Percentiles rank a stretch among this genome's conserved stretches.
Conservation (phyloP, 2,888 invertebrate genomes). For the Hypolimnas misippus region DNA sequence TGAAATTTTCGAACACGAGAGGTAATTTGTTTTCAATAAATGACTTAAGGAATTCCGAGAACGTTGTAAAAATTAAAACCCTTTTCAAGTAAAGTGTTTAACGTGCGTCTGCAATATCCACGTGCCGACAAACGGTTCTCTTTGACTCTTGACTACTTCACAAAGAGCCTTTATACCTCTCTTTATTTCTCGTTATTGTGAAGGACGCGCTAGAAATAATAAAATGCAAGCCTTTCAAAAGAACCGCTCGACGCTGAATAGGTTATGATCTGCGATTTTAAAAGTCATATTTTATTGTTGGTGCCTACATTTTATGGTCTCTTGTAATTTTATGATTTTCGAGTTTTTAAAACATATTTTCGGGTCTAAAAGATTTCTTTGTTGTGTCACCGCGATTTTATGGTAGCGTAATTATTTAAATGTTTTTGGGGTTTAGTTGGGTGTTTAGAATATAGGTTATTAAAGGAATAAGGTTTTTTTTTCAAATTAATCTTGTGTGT, state of each 20-base stretch:
- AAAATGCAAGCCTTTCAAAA: slow-evolving; percentile 60
- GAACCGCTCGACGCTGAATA: slow-evolving; percentile 57
- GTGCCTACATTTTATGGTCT: slow-evolving; percentile 65
- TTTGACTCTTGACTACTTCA: slow-evolving; percentile 19
- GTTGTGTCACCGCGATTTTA: slow-evolving; percentile 71
- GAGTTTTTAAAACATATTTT: slow-evolving; percentile 50
- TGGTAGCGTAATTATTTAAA: slow-evolving; percentile 47
- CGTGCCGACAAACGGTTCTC: slow-evolving; percentile 69
- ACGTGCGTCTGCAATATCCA: slow-evolving; percentile 49
- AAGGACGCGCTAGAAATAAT: slow-evolving; percentile 69
- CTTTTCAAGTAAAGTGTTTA: slow-evolving; percentile 60
- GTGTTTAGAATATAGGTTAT: neutral
- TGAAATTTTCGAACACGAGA: slow-evolving; percentile 52
- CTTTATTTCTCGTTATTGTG: slow-evolving; percentile 59
- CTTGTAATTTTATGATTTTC: slow-evolving; percentile 58
- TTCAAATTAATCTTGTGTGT: neutral
- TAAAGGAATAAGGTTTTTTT: neutral
- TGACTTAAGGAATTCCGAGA: slow-evolving; percentile 60
- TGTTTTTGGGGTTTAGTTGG: neutral
- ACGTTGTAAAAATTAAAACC: slow-evolving; percentile 56
- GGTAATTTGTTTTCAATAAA: slow-evolving; percentile 43
- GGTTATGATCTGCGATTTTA: slow-evolving; percentile 62
- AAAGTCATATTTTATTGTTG: slow-evolving; percentile 71
- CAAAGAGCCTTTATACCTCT: slow-evolving; percentile 49
- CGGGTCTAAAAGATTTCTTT: too few species aligned